These are phyloP conservation scores for Channallabes apus DNA, from an alignment of 2,797 vertebrate species.

Conservation along the genomic window DNA sequence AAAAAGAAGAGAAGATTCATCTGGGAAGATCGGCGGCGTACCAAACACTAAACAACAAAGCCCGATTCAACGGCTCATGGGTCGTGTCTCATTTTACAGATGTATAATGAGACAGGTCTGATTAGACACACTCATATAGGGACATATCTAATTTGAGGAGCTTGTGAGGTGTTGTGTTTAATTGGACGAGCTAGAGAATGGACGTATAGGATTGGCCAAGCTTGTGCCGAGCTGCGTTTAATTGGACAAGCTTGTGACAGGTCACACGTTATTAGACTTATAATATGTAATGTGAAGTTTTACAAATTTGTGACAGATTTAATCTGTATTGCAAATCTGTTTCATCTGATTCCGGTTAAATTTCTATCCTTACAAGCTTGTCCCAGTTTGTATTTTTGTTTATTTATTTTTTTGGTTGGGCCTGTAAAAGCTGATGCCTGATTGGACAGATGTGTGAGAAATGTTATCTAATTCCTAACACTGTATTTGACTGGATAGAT, in stretches of 20 bases:
- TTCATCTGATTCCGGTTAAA: background rate
- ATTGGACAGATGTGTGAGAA: background rate
- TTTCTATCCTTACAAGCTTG: background rate
- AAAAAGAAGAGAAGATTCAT: conserved; percentile 45
- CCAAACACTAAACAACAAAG: background rate
- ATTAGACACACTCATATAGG: background rate
- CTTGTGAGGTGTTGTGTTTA: background rate
- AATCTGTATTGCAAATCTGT: too few species aligned
- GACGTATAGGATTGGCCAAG: background rate
- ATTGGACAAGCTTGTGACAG: background rate
- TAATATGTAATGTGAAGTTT: too few species aligned
- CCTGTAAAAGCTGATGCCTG: background rate
- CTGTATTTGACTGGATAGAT: background rate
- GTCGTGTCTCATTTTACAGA: background rate
- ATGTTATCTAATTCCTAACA: too few species aligned
- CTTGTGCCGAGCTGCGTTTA: too few species aligned
- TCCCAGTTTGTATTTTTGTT: background rate
- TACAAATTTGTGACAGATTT: too few species aligned
- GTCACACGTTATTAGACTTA: too few species aligned
- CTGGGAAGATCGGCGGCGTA: conserved; percentile 24
- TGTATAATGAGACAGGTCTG: background rate
- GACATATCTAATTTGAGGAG: background rate
- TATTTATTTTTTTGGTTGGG: background rate
- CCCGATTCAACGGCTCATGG: background rate
- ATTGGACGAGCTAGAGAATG: background rate